Evolutionary conservation across 2,113 vertebrate genomes (phyloP), one percentile per base, ranked within the genome.

Genomic region (Agapornis roseicollis): DNA sequence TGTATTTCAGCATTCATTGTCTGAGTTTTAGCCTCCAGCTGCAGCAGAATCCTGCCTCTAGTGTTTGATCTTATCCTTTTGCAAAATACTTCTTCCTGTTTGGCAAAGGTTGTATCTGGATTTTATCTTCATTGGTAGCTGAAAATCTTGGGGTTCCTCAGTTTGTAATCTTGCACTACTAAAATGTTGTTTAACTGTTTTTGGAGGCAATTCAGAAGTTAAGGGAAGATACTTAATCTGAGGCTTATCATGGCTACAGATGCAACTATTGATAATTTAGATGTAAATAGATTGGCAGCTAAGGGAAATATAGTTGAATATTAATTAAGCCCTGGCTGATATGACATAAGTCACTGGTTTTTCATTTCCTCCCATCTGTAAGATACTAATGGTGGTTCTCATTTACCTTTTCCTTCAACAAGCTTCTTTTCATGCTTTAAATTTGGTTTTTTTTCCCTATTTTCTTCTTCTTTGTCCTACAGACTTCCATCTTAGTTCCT

Each of bases 51-150:
- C 61, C 61, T 49, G 19, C 10, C 29, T 88, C 44, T 80, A 7
- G 1, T 50, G 6, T 80, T 77, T 80, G 50, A 90, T 77, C 60
- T 56, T 69, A 56, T 86, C 46, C 41, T 91, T 87, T 56, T 61
- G 35, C 70, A 91, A 94, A 93, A 93, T 52, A 72, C 29, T 55
- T 92, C 29, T 42, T 89, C 86, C 58, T 93, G 58, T 68, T 93
- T 81, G 76, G 74, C 71, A 69, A 46, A 93, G 37, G 35, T 76
- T 6, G 1, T 76, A 35, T 65, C 58, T 91, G 92, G 5, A 44
- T 95, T 84, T 78, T 85, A 14, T 84, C 69, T 74, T 82, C 23
- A 53, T 17, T 85, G 33, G 74, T 66, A 91, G 65, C 65, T 93
- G 29, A 33, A 76, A 52, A 84, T 87, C 53, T 76, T 71, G 7